These are phyloP conservation scores for Syngnathus floridae DNA, from an alignment of 2,113 vertebrate species.

Conservation along the genomic window DNA sequence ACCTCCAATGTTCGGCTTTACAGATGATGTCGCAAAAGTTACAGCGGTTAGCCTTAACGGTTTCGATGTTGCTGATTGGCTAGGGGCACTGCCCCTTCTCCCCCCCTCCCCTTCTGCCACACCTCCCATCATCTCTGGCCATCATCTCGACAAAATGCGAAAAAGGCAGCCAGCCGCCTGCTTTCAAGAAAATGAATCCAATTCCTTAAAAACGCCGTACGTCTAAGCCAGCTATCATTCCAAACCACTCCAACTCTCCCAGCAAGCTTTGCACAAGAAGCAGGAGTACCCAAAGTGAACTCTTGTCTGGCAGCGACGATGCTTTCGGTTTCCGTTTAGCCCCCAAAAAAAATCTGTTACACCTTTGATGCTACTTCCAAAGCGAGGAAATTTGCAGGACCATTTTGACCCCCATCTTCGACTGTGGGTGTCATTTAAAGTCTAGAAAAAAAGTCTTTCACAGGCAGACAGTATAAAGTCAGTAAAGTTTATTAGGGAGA, in stretches of 20 bases:
- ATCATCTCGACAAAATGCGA: no score
- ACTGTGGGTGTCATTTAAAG: background rate
- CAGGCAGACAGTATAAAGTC: no score
- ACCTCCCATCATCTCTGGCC: no score
- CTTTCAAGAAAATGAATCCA: conserved; percentile 28
- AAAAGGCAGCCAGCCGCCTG: background rate
- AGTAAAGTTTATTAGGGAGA: no score
- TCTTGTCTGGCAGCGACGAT: conserved; percentile 4
- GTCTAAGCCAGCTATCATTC: conserved; percentile 40
- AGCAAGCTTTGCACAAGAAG: conserved; percentile 17
- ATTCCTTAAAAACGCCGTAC: conserved; percentile 14
- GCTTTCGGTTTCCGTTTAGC: background rate
- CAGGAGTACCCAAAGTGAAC: conserved; percentile 39
- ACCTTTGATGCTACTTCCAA: background rate
- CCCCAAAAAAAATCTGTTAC: background rate
- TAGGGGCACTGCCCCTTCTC: no score
- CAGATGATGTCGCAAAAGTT: no score
- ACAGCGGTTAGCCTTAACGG: no score
- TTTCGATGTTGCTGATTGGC: no score
- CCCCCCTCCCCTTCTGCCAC: no score
- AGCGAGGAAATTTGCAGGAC: background rate
- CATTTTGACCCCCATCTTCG: background rate
- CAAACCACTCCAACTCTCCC: conserved; percentile 29
- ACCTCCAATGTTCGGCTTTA: background rate
- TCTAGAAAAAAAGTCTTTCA: no score